A percentile compares a stretch with the other conserved stretches of the same genome.
Evolutionary conservation across 2,888 invertebrate genomes (phyloP).

Genomic region (Mythimna ferrago): DNA sequence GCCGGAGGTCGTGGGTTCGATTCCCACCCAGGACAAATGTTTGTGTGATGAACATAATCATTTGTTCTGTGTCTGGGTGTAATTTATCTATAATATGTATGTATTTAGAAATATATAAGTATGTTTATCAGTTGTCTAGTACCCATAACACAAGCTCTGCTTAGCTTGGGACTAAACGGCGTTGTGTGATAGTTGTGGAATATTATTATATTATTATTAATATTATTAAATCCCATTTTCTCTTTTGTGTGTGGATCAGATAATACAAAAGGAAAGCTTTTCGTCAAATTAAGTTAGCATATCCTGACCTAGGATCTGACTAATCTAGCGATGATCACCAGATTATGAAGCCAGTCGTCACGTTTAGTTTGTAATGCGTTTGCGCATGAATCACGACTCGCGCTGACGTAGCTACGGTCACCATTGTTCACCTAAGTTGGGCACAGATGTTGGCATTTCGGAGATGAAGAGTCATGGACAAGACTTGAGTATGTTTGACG

Average conservation of each 20-base stretch:
- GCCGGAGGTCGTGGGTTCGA: too few relatives aligned
- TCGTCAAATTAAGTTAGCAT: not conserved
- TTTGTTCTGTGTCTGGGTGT: too few relatives aligned
- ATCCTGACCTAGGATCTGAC: conserved; percentile 9
- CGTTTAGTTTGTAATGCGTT: conserved; percentile 10
- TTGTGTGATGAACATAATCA: too few relatives aligned
- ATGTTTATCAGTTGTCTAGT: too few relatives aligned
- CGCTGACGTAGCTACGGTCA: not conserved
- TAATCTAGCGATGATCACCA: conserved; percentile 15
- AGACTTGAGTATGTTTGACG: not conserved
- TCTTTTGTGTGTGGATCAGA: conserved; percentile 17
- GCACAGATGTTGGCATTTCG: too few relatives aligned
- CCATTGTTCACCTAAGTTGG: conserved; percentile 20
- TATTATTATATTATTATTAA: too few relatives aligned
- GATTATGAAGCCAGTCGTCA: conserved; percentile 22
- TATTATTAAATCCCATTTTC: not conserved
- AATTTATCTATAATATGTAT: too few relatives aligned
- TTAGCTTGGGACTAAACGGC: too few relatives aligned
- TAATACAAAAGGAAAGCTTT: conserved; percentile 18
- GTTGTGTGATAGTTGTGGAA: too few relatives aligned
- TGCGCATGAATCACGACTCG: conserved; percentile 6
- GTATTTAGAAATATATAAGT: too few relatives aligned
- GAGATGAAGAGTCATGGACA: not conserved
- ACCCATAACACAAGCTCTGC: too few relatives aligned
- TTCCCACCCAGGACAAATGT: too few relatives aligned